Conservation (phyloP, 1,140 invertebrate species). For the Andricus grossulariae region DNA sequence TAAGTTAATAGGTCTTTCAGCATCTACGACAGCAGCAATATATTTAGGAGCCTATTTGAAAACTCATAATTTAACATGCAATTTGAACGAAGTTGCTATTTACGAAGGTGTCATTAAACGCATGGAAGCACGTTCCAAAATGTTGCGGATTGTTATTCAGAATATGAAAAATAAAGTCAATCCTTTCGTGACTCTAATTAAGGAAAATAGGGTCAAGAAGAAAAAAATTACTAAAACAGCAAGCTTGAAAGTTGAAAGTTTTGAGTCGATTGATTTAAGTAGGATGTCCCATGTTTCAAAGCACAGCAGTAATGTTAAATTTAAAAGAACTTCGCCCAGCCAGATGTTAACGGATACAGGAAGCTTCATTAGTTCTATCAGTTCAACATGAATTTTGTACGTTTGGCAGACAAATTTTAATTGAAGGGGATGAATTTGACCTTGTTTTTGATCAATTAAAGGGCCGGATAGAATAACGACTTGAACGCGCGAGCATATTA, state of each 20-base stretch:
- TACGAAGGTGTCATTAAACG: conserved; percentile 68
- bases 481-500: too few species aligned
- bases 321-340: conserved; percentile 44
- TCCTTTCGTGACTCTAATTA: conserved; percentile 29
- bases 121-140: conserved; percentile 68
- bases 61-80: conserved; percentile 67
- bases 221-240: neutral
- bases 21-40: conserved; percentile 75
- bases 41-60: conserved; percentile 77
- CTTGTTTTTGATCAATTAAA: neutral
- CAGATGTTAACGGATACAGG: conserved; percentile 26
- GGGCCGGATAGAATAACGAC: too few species aligned
- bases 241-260: neutral
- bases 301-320: conserved; percentile 12
- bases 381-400: neutral
- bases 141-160: conserved; percentile 53
- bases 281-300: neutral
- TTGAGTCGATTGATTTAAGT: neutral
- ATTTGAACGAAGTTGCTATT: conserved; percentile 47
- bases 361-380: neutral
- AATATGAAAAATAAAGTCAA: conserved; percentile 42
- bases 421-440: too few species aligned
- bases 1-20: conserved; percentile 76
- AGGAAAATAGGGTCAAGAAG: neutral
- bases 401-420: too few species aligned